phyloP scores from a whole-genome alignment of 1,140 invertebrate genomes.

The Drosophila fuyamai region DNA sequence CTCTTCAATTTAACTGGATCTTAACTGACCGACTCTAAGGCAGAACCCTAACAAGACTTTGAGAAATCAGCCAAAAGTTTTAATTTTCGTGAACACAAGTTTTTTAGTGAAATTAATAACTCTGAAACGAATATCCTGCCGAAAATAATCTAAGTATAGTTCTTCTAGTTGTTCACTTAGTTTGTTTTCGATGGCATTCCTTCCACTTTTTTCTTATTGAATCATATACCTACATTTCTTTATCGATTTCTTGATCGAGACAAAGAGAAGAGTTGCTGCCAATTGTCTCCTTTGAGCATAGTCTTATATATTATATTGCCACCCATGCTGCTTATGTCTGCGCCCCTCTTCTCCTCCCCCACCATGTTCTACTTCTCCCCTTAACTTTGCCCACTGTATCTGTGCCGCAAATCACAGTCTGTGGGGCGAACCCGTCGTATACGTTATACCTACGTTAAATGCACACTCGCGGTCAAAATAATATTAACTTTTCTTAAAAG shows the following conservation, averaged over 20 bases:
- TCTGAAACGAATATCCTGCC: too few relatives aligned
- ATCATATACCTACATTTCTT: background rate
- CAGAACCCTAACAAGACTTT: too few relatives aligned
- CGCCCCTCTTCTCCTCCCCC: background rate
- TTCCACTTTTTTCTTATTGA: background rate
- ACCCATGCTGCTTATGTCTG: constrained; percentile 16
- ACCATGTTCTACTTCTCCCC: background rate
- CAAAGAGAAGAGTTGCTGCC: background rate
- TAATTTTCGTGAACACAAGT: background rate
- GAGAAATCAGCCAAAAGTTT: too few relatives aligned
- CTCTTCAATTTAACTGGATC: too few relatives aligned
- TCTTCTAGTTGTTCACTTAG: background rate
- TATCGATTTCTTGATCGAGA: constrained; percentile 1
- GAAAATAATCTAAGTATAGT: too few relatives aligned
- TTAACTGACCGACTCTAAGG: too few relatives aligned
- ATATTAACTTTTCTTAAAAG: too few relatives aligned
- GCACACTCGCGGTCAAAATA: background rate
- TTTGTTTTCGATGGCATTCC: too few relatives aligned
- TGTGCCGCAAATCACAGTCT: constrained; percentile 56
- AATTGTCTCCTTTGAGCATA: constrained; percentile 12
- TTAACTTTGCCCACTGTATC: constrained; percentile 14
- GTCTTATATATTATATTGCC: background rate
- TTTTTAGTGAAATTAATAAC: background rate
- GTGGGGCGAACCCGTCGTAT: constrained; percentile 33
- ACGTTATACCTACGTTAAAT: constrained; percentile 31